These are phyloP conservation scores for Macroteleia sp. DNA, from an alignment of 2,888 invertebrate genomes.

Conservation along the genomic window DNA sequence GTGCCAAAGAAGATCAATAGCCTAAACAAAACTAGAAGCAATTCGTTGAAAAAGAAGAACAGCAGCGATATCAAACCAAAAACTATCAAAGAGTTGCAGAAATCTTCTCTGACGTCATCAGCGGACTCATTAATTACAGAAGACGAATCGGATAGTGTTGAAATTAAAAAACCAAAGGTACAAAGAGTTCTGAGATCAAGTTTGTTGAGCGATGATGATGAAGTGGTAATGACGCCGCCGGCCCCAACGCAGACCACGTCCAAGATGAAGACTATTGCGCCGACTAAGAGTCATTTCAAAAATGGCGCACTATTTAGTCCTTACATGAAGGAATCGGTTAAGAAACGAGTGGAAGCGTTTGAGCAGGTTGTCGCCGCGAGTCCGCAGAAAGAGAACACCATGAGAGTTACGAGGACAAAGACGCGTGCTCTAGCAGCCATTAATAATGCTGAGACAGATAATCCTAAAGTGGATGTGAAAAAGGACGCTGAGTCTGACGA, in stretches of 20 bases:
- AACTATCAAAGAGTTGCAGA: neutral
- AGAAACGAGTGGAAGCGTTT: constrained; percentile 86
- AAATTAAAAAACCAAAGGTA: constrained; percentile 65
- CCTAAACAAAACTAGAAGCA: constrained; percentile 4
- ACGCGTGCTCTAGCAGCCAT: constrained; percentile 85
- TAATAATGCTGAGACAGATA: constrained; percentile 22
- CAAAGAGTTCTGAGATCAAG: constrained; percentile 55
- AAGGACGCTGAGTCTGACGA: constrained; percentile 49
- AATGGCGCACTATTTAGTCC: constrained; percentile 85
- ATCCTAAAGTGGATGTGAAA: neutral
- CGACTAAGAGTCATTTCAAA: constrained; percentile 76
- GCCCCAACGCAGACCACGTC: neutral
- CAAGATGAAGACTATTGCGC: constrained; percentile 12
- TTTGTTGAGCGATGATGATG: constrained; percentile 70
- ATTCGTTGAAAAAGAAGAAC: constrained; percentile 28
- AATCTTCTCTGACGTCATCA: neutral
- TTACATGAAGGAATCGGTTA: constrained; percentile 86
- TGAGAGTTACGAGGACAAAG: constrained; percentile 85
- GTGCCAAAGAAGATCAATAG: constrained; percentile 49
- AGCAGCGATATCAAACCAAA: neutral
- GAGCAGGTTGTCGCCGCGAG: constrained; percentile 84
- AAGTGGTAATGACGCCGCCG: constrained; percentile 72
- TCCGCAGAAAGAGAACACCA: constrained; percentile 67
- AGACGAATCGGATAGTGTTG: constrained; percentile 80
- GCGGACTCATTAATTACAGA: constrained; percentile 76